Percentiles rank a stretch among this genome's conserved stretches.
Conservation (phyloP, 64 coral and sea anemone genomes). For the Actinia equina region DNA sequence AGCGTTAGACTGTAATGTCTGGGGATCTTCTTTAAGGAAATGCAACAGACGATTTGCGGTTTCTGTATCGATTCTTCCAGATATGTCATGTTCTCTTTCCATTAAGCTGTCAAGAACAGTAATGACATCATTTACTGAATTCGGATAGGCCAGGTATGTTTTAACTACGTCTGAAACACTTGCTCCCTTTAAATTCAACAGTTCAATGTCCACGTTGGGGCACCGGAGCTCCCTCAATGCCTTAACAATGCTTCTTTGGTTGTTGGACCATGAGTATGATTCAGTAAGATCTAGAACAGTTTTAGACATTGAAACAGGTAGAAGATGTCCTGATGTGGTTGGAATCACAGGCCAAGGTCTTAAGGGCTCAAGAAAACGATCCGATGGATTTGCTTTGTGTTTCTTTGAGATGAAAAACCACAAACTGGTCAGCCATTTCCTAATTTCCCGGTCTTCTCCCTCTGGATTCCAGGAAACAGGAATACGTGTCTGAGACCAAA, state of each 20-base stretch:
- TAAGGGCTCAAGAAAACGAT: conserved; percentile 53
- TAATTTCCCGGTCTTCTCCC: conserved; percentile 2
- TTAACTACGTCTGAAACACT: conserved; percentile 36
- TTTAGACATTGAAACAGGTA: conserved; percentile 62
- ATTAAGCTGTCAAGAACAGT: conserved; percentile 59
- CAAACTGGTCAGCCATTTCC: conserved; percentile 53
- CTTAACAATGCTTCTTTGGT: conserved; percentile 28
- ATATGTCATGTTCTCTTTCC: conserved; percentile 8
- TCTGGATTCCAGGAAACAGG: conserved; percentile 60
- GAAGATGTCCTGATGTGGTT: conserved; percentile 33
- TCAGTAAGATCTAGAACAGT: conserved; percentile 62
- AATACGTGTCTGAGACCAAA: conserved; percentile 21
- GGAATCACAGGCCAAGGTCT: conserved; percentile 79
- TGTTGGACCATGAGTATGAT: conserved; percentile 33
- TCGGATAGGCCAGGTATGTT: conserved; percentile 50
- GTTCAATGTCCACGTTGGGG: conserved; percentile 42
- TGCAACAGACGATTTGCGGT: conserved; percentile 46
- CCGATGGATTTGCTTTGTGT: conserved; percentile 12
- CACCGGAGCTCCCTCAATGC: conserved; percentile 37
- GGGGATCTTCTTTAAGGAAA: conserved; percentile 63
- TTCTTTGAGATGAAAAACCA: conserved; percentile 56
- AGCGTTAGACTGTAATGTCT: conserved; percentile 4
- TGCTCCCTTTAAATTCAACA: conserved; percentile 18
- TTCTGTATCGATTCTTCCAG: conserved; percentile 29
- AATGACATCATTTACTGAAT: conserved; percentile 58